Base-by-base conservation (phyloP, 2,888 invertebrate species). In the Prenolepis imparis region DNA sequence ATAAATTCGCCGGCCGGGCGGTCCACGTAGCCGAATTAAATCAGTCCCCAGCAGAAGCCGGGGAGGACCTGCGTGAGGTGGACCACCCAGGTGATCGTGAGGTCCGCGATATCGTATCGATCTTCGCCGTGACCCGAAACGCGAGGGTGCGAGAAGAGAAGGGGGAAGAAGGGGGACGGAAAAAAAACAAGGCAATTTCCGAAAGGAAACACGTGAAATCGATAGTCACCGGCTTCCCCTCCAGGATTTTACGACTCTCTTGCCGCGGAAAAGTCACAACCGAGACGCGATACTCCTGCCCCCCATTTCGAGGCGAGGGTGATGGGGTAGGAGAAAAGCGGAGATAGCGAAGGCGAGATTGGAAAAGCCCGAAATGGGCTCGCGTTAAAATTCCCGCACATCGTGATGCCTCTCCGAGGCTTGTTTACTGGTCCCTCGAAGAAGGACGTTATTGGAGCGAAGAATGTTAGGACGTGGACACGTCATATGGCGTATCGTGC, bases 151-250 rank as follows among this genome's bases (percentile, higher is more conserved):
- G 63, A 36, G 48, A 24, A 4, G 11, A 41, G 41, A 24, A 28
- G n/a, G 18, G 28, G 44, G 59, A 15, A 32, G 24, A 21, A 12
- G 28, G 41, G 52, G 61, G n/a, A 18, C 44, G 32, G 70, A 82
- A 84, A 84, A 78, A 87, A 89, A 90, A 91, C 84, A 88, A 89
- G 84, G 88, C 86, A 91, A 92, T 92, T 92, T 91, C 90, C 90
- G 89, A 90, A 91, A 88, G 86, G 89, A 89, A 92, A 92, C 89
- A 89, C 88, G 89, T 68, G 89, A 89, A 91, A 92, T 92, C 91
- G 90, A 91, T 91, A 89, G 88, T 81, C 74, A 48, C 75, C 28
- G 84, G 77, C 64, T 86, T 83, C 84, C 85, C 85, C 73, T 57
- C 59, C 72, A 81, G 73, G 83, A 83, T 86, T 89, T 90, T 89